phyloP scores from a whole-genome alignment of 2,888 invertebrate genomes.

The Drosophila sordidapex region DNA sequence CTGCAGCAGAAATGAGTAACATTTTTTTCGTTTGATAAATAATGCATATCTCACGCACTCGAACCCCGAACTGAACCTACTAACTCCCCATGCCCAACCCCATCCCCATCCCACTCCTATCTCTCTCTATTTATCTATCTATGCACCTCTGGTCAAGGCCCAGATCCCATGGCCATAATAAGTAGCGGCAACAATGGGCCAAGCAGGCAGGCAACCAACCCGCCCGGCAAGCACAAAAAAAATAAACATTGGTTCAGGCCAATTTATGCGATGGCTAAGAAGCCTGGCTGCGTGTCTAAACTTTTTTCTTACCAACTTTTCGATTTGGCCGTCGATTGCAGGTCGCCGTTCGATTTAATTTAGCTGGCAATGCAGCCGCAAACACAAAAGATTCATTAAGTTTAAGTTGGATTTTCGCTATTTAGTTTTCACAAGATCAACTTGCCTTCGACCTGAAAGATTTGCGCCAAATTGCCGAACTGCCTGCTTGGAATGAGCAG shows the following conservation, averaged over 20 bases:
- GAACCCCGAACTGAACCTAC: conserved; percentile 49
- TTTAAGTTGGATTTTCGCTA: conserved; percentile 60
- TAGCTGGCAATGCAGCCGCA: conserved; percentile 49
- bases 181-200: conserved; percentile 54
- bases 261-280: conserved; percentile 63
- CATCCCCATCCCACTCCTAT: conserved; percentile 8
- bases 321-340: conserved; percentile 72
- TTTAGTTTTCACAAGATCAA: conserved; percentile 78
- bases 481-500: conserved; percentile 3
- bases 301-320: conserved; percentile 31
- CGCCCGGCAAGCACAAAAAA: neutral
- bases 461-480: conserved; percentile 70
- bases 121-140: neutral
- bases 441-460: conserved; percentile 55
- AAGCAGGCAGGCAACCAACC: neutral
- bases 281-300: conserved; percentile 49
- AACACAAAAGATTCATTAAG: conserved; percentile 71
- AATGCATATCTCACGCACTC: conserved; percentile 84
- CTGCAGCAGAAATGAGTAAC: conserved; percentile 58
- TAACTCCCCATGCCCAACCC: neutral
- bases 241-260: conserved; percentile 39
- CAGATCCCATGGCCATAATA: conserved; percentile 73
- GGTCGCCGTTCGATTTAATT: conserved; percentile 64
- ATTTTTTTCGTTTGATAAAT: conserved; percentile 78
- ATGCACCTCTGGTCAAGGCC: conserved; percentile 53